Base-by-base conservation (phyloP, 1,140 invertebrate species). In the Lordiphosa stackelbergi region DNA sequence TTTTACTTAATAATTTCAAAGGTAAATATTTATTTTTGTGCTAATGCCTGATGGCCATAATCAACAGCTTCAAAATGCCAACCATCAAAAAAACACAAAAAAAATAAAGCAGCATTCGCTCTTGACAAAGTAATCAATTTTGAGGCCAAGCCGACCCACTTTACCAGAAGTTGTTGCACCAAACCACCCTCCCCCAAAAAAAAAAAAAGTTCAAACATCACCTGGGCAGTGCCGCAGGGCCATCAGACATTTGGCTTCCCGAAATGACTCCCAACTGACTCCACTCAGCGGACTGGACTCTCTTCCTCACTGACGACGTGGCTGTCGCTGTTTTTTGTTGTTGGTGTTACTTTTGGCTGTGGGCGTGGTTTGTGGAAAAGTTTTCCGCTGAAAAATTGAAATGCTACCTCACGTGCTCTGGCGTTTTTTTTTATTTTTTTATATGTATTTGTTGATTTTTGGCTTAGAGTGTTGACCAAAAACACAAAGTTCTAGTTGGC, bases 381-480 rank as follows among this genome's bases (percentile, higher is more conserved):
- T 79, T 79, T 81, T 71, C 45, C 56, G 65, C 53, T 83, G 74
- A 83, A 83, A 83, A 83, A 83, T 83, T 83, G 77, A 83, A 83
- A 83, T 83, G 77, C 78, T 73, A 53, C 78, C 77, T 83, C 77
- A 83, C 77, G 77, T 83, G 75, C 75, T 63, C 42, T 31, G 36
- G 65, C 79, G 73, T 74, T 79, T 79, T 79, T 79, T 79, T 79
- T 74, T 74, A 6, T 28, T 28, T 28, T 31, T 31, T 31, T 31
- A 31, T 31, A 31, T 46, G 43, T 28, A 77, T 84, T 83, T 83
- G 77, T 83, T 83, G 78, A 83, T 83, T 83, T 83, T 83, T 84
- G 78, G 77, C 78, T 83, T 83, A 83, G 77, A 83, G 77, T 83
- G 78, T 83, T 83, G 77, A 83, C 77, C 77, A 75, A 83, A 81